A percentile compares a stretch with the other conserved stretches of the same genome.
phyloP scores from a whole-genome alignment of 2,113 vertebrate species.

The Solea solea region DNA sequence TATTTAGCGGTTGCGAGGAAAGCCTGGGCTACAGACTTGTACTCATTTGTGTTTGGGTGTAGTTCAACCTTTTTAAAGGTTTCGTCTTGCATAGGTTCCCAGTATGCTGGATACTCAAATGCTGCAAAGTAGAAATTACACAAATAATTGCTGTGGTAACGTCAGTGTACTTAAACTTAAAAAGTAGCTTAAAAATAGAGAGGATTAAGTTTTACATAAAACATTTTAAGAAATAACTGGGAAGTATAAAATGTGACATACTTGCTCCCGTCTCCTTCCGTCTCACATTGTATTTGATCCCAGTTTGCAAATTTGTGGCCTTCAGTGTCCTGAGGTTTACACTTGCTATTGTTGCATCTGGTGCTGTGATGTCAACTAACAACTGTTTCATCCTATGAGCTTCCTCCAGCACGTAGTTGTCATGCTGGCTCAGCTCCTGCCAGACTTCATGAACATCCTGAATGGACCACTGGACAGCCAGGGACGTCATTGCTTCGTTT shows the following conservation, averaged over 20 bases:
- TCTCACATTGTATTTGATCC: conserved; percentile 46
- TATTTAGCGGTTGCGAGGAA: conserved; percentile 41
- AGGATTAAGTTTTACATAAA: not conserved
- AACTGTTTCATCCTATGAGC: not conserved
- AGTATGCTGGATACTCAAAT: conserved; percentile 21
- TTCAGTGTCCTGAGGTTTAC: conserved; percentile 34
- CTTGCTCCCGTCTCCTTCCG: conserved; percentile 16
- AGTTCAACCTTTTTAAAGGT: conserved; percentile 48
- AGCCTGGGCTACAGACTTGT: not conserved
- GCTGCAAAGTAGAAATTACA: not conserved
- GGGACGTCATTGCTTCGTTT: conserved; percentile 15
- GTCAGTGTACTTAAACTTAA: fast-evolving
- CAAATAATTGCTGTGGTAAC: not conserved
- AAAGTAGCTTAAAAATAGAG: no score
- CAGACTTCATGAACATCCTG: conserved; percentile 25
- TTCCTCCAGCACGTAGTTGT: conserved; percentile 61
- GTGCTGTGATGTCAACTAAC: not conserved
- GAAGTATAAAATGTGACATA: not conserved
- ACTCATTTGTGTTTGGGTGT: conserved; percentile 21
- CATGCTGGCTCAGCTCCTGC: conserved; percentile 38
- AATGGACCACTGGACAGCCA: no score
- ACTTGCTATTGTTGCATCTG: not conserved
- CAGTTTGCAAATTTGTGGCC: conserved; percentile 18
- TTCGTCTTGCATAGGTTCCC: conserved; percentile 54
- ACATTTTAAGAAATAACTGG: not conserved